Percentiles rank a stretch among this genome's conserved stretches.
These are phyloP conservation scores for Brachypalpus laphriformis DNA, from an alignment of 2,888 invertebrate genomes.

Conservation along the genomic window DNA sequence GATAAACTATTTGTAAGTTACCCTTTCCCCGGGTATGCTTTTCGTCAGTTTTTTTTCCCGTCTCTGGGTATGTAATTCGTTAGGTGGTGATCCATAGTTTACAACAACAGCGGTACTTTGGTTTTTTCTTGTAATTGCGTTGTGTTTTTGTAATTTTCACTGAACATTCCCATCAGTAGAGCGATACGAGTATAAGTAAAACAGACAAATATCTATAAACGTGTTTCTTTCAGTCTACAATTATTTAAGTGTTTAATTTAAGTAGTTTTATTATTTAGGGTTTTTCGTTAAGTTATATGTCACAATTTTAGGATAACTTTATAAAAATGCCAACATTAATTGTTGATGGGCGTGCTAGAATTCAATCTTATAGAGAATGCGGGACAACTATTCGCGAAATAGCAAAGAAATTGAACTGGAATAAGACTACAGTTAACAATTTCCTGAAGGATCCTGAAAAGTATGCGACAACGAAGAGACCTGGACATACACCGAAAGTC, in stretches of 20 bases:
- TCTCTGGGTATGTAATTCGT: not conserved
- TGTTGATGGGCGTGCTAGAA: too few relatives aligned
- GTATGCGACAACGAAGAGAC: too few relatives aligned
- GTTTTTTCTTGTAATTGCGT: not conserved
- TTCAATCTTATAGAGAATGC: not conserved
- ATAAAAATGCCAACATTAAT: not conserved
- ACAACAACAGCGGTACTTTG: not conserved
- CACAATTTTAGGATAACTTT: not conserved
- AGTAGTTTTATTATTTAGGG: not conserved
- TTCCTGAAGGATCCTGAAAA: too few relatives aligned
- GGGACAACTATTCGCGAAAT: not conserved
- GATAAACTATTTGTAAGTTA: too few relatives aligned
- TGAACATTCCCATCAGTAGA: not conserved
- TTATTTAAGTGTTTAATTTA: too few relatives aligned
- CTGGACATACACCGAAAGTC: too few relatives aligned
- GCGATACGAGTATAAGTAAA: not conserved
- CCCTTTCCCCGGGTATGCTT: too few relatives aligned
- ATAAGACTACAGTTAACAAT: not conserved
- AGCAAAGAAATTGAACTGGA: not conserved
- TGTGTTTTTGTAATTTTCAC: not conserved
- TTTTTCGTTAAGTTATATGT: not conserved
- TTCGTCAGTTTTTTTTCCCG: too few relatives aligned
- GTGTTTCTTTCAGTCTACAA: too few relatives aligned
- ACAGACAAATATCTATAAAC: not conserved
- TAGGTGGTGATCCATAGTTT: not conserved